Evolutionary conservation across 1,140 invertebrate species (phyloP).

Genomic region (Heliconius eleuchia): DNA sequence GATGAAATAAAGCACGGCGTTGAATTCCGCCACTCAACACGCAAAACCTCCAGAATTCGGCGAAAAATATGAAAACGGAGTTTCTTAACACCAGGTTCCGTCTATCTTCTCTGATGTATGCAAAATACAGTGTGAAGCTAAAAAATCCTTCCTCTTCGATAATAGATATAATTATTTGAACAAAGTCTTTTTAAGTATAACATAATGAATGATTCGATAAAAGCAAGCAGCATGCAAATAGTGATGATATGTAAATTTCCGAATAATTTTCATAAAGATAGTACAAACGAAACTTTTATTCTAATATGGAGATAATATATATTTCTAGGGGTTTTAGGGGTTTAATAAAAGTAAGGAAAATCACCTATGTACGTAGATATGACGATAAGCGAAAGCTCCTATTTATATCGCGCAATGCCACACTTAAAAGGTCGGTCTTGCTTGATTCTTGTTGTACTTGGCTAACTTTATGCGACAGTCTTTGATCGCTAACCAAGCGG

Average conservation of each 20-base stretch:
- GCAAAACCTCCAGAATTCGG: too few species aligned
- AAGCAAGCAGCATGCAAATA: background rate
- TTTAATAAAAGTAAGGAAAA: background rate
- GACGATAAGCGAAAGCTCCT: background rate
- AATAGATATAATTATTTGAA: too few species aligned
- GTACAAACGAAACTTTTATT: background rate
- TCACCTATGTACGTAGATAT: background rate
- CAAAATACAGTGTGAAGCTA: too few species aligned
- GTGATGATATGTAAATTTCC: background rate
- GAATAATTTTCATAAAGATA: background rate
- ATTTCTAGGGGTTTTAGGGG: too few species aligned
- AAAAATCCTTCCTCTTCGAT: too few species aligned
- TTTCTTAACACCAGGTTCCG: too few species aligned
- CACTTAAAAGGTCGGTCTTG: background rate
- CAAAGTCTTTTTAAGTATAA: background rate
- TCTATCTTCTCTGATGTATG: too few species aligned
- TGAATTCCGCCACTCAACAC: too few species aligned
- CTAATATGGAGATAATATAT: too few species aligned
- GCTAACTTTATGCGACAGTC: background rate
- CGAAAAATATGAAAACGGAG: too few species aligned
- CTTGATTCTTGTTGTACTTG: constrained; percentile 5
- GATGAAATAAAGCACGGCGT: too few species aligned
- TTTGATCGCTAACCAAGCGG: background rate
- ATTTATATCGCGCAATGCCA: background rate
- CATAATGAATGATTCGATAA: background rate